phyloP scores from a whole-genome alignment of 2,113 vertebrate genomes.

The Catharus bicknelli region DNA sequence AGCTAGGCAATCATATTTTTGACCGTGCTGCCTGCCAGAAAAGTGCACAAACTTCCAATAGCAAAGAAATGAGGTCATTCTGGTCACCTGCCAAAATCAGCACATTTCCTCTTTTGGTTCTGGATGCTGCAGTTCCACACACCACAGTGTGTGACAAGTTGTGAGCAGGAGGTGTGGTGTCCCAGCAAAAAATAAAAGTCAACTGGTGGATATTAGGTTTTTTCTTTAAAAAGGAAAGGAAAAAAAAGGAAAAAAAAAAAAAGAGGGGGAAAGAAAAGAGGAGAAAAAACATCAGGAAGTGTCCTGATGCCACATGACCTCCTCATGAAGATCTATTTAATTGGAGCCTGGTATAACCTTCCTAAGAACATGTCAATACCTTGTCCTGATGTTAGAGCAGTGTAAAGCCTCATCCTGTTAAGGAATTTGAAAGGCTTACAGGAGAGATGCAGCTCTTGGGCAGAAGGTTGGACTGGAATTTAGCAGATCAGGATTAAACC shows the following conservation, averaged over 20 bases:
- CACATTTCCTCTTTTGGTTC: constrained; percentile 67
- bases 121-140: constrained; percentile 40
- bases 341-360: background rate
- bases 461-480: background rate
- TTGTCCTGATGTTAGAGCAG: background rate
- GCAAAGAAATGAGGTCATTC: constrained; percentile 69
- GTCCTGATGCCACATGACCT: background rate
- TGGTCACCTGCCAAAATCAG: constrained; percentile 65
- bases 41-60: constrained; percentile 66
- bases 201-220: background rate
- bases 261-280: fast-evolving
- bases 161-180: background rate
- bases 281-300: background rate
- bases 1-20: constrained; percentile 55
- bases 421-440: background rate
- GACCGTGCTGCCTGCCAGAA: constrained; percentile 47
- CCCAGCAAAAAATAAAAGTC: background rate
- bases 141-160: background rate
- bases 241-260: too few species aligned
- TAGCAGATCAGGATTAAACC: background rate
- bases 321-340: background rate
- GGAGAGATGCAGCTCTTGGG: background rate
- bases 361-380: background rate
- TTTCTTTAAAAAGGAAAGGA: background rate
- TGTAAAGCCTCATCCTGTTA: background rate